Evolutionary conservation across 2,888 invertebrate genomes (phyloP).

Genomic region (Cantharis flavilabris): DNA sequence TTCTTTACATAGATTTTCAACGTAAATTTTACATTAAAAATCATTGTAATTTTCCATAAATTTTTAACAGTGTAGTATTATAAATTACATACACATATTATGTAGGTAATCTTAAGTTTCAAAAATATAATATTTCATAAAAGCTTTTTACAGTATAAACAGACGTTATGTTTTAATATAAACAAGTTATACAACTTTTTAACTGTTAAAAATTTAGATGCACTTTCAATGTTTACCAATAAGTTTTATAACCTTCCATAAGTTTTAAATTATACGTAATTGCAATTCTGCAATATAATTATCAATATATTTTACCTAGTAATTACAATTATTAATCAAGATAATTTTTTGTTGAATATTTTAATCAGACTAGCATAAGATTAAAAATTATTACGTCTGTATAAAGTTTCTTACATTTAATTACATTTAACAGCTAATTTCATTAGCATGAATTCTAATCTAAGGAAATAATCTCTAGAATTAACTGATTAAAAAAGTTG

Average conservation of each 20-base stretch:
- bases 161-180: not conserved
- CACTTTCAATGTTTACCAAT: not conserved
- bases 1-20: too few relatives aligned
- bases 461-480: conserved; percentile 53
- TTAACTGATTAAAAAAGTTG: conserved; percentile 57
- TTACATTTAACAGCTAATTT: conserved; percentile 43
- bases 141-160: not conserved
- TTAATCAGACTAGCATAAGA: not conserved
- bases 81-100: not conserved
- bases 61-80: too few relatives aligned
- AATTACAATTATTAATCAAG: not conserved
- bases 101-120: not conserved
- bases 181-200: not conserved
- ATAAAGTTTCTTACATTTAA: conserved; percentile 2
- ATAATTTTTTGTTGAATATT: not conserved
- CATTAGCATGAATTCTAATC: conserved; percentile 55
- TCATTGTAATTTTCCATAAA: too few relatives aligned
- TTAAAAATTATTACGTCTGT: not conserved
- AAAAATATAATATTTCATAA: not conserved
- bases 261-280: not conserved
- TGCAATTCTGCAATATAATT: not conserved
- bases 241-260: not conserved
- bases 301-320: not conserved
- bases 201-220: not conserved
- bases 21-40: too few relatives aligned